phyloP scores from a whole-genome alignment of 1,140 invertebrate species.

The Cheumatopsyche charites region DNA sequence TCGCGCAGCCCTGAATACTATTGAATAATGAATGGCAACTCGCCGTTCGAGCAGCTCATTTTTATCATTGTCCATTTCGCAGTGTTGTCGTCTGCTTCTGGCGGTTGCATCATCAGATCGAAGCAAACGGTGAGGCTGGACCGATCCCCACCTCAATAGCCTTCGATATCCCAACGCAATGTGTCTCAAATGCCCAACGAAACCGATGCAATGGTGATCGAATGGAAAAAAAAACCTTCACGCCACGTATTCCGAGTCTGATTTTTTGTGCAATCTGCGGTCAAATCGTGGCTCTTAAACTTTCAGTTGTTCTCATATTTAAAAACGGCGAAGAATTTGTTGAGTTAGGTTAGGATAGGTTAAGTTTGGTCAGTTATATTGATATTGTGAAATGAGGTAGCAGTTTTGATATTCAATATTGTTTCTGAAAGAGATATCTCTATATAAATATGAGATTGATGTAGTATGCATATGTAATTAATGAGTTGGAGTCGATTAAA shows the following conservation, averaged over 20 bases:
- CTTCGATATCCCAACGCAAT: slow-evolving; percentile 14
- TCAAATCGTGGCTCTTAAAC: slow-evolving; percentile 3
- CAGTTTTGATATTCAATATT: too few relatives aligned
- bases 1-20: slow-evolving; percentile 41
- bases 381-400: too few relatives aligned
- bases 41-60: slow-evolving; percentile 36
- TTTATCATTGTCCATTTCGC: slow-evolving; percentile 48
- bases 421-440: too few relatives aligned
- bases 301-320: neutral
- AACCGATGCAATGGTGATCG: neutral
- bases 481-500: too few relatives aligned
- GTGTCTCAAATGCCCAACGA: slow-evolving; percentile 34
- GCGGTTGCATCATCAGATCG: slow-evolving; percentile 37
- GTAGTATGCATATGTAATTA: too few relatives aligned
- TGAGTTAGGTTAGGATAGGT: too few relatives aligned
- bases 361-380: too few relatives aligned
- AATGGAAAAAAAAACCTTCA: slow-evolving; percentile 35
- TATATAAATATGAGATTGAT: too few relatives aligned
- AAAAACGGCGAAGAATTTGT: too few relatives aligned
- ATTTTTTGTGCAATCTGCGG: slow-evolving; percentile 18
- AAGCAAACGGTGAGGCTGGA: neutral
- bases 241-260: neutral
- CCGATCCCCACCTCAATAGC: slow-evolving; percentile 29
- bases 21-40: slow-evolving; percentile 42
- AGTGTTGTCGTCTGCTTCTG: slow-evolving; percentile 42